A percentile compares a stretch with the other conserved stretches of the same genome.
These are phyloP conservation scores for Characodon lateralis DNA, from an alignment of 2,797 vertebrate species.

Conservation along the genomic window DNA sequence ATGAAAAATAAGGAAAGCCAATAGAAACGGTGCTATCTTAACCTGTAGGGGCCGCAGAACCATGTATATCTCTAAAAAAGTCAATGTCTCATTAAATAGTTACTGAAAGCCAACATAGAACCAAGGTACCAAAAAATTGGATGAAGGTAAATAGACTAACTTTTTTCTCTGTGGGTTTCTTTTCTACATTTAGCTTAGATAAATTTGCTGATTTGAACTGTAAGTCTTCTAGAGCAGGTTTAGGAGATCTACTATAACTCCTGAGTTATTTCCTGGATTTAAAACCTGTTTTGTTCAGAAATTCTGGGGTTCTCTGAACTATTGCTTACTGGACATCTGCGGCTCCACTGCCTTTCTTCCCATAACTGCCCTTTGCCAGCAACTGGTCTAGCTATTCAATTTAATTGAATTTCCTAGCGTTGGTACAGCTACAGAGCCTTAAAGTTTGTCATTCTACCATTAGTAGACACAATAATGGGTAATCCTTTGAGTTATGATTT, in stretches of 20 bases:
- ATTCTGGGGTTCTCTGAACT: background rate
- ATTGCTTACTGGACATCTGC: background rate
- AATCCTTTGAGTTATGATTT: slow-evolving; percentile 4
- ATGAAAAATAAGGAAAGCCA: background rate
- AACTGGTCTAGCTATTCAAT: background rate
- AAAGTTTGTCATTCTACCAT: background rate
- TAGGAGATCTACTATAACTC: background rate
- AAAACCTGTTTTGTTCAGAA: slow-evolving; percentile 1
- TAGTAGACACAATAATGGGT: slow-evolving; percentile 1
- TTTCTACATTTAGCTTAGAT: background rate
- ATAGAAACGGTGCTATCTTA: background rate
- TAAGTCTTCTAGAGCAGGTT: background rate
- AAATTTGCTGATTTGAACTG: background rate
- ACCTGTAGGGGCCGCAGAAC: no score
- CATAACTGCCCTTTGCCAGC: background rate
- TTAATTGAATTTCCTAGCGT: background rate
- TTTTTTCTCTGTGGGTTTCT: background rate
- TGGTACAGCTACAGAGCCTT: background rate
- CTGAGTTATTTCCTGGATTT: background rate
- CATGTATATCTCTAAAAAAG: background rate
- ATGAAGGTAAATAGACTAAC: background rate
- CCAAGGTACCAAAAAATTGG: background rate
- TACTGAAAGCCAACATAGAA: background rate
- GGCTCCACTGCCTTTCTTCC: background rate
- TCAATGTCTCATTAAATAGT: background rate